Conservation (phyloP, 2,113 vertebrate genomes). For the Nicator chloris region DNA sequence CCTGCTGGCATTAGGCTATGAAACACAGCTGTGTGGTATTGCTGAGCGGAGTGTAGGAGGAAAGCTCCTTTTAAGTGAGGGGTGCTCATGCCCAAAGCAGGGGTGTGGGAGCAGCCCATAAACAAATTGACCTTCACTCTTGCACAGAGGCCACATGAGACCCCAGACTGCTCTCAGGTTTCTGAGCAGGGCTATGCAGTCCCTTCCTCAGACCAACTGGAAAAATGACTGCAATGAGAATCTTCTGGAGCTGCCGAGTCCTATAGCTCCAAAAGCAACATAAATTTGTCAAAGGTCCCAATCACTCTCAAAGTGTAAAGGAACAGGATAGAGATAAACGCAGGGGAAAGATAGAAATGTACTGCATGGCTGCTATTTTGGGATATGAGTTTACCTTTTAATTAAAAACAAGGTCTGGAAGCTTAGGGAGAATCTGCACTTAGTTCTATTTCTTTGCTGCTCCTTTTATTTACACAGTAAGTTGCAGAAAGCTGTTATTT, state of each 20-base stretch:
- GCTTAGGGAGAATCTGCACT: not conserved
- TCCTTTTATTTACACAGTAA: conserved; percentile 10
- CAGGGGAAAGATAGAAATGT: not conserved
- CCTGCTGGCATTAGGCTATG: not conserved
- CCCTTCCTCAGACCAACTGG: not conserved
- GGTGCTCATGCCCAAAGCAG: not conserved
- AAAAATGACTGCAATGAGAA: not conserved
- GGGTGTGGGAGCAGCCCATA: not conserved
- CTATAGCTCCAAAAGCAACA: not conserved
- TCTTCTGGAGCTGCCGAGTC: not conserved
- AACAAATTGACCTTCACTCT: not conserved
- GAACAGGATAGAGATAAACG: not conserved
- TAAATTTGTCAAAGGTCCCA: not conserved
- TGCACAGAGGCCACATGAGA: not conserved
- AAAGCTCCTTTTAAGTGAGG: not conserved
- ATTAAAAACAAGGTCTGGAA: not conserved
- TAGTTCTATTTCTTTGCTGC: not conserved
- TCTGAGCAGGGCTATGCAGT: not conserved
- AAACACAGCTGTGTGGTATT: not conserved
- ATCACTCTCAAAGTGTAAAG: not conserved
- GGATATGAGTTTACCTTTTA: not conserved
- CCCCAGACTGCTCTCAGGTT: not conserved
- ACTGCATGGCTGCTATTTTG: not conserved
- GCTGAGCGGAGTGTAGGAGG: not conserved
- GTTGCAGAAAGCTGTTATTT: conserved; percentile 4